Evolutionary conservation across 23 tunicate species (phyloP), one percentile per base, ranked within the genome.

Genomic region (Diplosoma virens): DNA sequence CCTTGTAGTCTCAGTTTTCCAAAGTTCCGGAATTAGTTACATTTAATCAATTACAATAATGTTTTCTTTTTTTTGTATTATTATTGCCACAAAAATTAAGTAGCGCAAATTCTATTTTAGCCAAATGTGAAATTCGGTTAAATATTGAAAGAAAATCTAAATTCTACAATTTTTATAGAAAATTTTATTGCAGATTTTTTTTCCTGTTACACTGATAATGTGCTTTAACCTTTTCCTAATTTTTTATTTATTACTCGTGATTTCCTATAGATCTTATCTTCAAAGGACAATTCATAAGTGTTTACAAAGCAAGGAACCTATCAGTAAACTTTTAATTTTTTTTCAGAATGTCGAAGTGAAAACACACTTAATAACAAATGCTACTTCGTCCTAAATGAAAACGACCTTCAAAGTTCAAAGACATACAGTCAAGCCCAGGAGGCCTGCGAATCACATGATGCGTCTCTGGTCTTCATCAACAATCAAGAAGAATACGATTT

Each of bases 311-410:
- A 66, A 66, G 20, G 20, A 66, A 30, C 25, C 29, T 66, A 6
- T 58, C 11, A 45, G 52, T 9, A 16, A n/a, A n/a, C 24, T 11
- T 55, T 55, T 11, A 6, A 47, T 72, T 29, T 72, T 29, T 58
- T 76, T 76, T 56, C 50, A 76, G 80, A 76, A 7, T 76, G 80
- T 25, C n/a, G n/a, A n/a, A 16, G 68, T 31, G 80, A 69, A 18
- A 58, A 9, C 3, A 27, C 33, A 1, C 33, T 22, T 30, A 32
- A 30, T n/a, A 34, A 34, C 11, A 76, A 58, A 32, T 76, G 80
- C 52, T 76, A 76, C 30, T 76, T 76, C 25, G 50, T 76, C 9
- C 47, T 76, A 5, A 69, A 76, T 48, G 31, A 28, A 3, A 33
- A n/a, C 7, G 59, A 69, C 48, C n/a, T 16, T 28, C 25, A 27